Percentiles rank a stretch among this genome's conserved stretches.
These are phyloP conservation scores for Drosophila nebulosa DNA, from an alignment of 1,140 invertebrate species.

Conservation along the genomic window DNA sequence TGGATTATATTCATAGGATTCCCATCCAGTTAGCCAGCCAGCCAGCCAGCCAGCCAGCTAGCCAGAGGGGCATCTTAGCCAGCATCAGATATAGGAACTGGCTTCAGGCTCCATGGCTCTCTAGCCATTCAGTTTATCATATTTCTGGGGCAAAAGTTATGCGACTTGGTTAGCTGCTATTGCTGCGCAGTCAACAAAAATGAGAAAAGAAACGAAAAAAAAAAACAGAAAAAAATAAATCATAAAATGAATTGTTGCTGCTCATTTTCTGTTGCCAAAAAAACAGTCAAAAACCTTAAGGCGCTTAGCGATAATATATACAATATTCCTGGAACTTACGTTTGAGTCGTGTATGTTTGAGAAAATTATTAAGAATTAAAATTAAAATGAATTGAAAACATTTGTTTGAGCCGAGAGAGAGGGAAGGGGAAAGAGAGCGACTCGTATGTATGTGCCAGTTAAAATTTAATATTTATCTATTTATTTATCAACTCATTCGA, in stretches of 20 bases:
- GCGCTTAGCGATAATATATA: background rate
- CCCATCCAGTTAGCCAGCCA: background rate
- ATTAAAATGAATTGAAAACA: background rate
- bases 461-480: background rate
- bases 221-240: background rate
- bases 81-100: background rate
- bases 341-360: background rate
- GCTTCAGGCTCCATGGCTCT: no score
- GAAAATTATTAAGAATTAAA: background rate
- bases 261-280: background rate
- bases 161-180: background rate
- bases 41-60: no score
- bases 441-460: background rate
- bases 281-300: background rate
- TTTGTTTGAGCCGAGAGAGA: background rate
- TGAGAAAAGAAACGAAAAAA: background rate
- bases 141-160: background rate
- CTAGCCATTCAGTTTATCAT: background rate
- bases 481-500: background rate
- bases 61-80: background rate
- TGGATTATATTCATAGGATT: conserved; percentile 26
- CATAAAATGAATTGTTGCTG: conserved; percentile 6
- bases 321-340: background rate
- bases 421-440: no score
- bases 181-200: conserved; percentile 3